These are phyloP conservation scores for Cariama cristata DNA, from an alignment of 2,113 vertebrate genomes.

Conservation along the genomic window DNA sequence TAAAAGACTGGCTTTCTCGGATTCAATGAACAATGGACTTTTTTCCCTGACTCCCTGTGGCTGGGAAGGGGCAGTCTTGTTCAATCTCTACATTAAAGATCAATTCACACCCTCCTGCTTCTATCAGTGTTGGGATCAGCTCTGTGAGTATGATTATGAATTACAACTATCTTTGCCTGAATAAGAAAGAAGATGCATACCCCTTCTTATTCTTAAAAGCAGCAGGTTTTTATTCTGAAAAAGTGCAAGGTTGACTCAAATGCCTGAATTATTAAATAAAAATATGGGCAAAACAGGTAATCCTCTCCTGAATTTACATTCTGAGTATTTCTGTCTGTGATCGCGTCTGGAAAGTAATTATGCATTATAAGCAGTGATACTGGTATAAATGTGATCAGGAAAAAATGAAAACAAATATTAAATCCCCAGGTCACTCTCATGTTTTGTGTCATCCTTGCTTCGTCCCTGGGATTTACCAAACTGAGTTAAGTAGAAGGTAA, in stretches of 20 bases:
- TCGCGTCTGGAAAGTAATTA: neutral
- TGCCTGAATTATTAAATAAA: neutral
- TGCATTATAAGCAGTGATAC: neutral
- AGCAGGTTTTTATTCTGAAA: neutral
- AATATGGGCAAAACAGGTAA: neutral
- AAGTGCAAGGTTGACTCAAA: neutral
- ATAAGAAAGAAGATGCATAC: neutral
- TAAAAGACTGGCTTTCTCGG: neutral
- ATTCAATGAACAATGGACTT: neutral
- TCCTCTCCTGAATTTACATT: neutral
- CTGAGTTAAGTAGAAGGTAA: neutral
- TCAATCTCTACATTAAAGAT: neutral
- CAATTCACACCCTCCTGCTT: neutral
- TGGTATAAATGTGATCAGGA: neutral
- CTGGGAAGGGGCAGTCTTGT: neutral
- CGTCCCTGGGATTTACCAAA: neutral
- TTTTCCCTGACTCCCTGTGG: neutral
- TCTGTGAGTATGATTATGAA: neutral
- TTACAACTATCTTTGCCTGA: neutral
- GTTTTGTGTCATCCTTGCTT: neutral
- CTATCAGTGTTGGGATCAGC: neutral
- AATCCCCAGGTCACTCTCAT: neutral
- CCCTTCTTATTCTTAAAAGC: neutral
- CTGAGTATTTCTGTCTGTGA: neutral
- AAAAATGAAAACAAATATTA: neutral